These are phyloP conservation scores for Octomys mimax DNA, from an alignment of 2,797 vertebrate genomes.

Conservation along the genomic window DNA sequence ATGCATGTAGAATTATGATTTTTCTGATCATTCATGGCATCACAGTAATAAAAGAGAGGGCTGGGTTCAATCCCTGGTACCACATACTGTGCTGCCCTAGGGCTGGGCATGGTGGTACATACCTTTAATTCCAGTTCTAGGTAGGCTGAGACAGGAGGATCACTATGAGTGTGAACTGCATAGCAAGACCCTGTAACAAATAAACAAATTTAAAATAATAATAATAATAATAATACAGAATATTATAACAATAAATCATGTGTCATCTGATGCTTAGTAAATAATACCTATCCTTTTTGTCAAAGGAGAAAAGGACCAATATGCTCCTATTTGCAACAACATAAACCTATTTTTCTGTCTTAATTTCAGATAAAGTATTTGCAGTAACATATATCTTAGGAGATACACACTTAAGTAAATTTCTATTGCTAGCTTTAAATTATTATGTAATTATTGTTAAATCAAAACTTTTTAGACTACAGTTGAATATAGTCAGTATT, in stretches of 20 bases:
- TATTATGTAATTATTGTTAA: neutral
- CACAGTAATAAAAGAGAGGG: neutral
- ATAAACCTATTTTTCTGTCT: neutral
- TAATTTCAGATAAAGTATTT: neutral
- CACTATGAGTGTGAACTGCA: too few species aligned
- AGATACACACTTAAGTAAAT: neutral
- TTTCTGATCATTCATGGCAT: neutral
- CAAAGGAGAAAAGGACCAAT: neutral
- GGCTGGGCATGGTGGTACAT: too few species aligned
- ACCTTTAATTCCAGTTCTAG: too few species aligned
- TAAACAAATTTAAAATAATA: too few species aligned
- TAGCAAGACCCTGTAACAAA: too few species aligned
- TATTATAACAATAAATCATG: conserved; percentile 2
- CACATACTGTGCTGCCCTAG: too few species aligned
- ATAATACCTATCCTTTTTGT: neutral
- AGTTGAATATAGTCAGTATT: neutral
- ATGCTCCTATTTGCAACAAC: neutral
- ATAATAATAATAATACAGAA: neutral
- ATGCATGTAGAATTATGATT: neutral
- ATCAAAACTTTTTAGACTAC: conserved; percentile 5
- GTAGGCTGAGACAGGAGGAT: too few species aligned
- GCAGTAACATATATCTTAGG: neutral
- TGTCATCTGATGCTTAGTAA: conserved; percentile 43
- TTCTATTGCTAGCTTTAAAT: conserved; percentile 3
- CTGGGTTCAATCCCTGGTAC: too few species aligned